Evolutionary conservation across 1,140 invertebrate genomes (phyloP).

Genomic region (Lysiphlebus fabarum): DNA sequence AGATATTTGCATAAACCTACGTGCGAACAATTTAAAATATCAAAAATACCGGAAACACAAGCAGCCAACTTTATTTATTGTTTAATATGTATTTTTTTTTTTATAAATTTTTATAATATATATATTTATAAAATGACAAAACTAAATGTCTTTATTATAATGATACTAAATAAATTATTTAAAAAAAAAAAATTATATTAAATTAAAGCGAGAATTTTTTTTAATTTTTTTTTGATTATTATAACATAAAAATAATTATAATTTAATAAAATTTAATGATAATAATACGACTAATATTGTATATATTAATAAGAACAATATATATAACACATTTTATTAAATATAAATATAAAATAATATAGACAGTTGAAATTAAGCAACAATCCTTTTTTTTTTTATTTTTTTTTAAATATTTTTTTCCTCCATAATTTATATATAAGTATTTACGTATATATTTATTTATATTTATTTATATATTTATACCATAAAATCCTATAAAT

Average conservation of each 20-base stretch:
- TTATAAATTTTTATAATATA: not conserved
- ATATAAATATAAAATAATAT: conserved; percentile 55
- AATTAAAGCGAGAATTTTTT: not conserved
- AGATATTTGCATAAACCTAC: conserved; percentile 17
- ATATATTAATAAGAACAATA: conserved; percentile 37
- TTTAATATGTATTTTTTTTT: conserved; percentile 7
- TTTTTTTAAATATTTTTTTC: conserved; percentile 23
- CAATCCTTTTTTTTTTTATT: conserved; percentile 44
- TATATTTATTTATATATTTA: conserved; percentile 8
- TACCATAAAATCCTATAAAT: conserved; percentile 35
- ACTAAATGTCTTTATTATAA: not conserved
- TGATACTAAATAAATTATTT: not conserved
- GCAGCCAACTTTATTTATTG: conserved; percentile 17
- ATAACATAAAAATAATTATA: conserved; percentile 29
- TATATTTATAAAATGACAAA: not conserved
- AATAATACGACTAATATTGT: conserved; percentile 36
- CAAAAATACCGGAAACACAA: conserved; percentile 23
- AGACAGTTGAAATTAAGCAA: conserved; percentile 55
- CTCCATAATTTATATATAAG: conserved; percentile 11
- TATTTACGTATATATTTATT: too few relatives aligned
- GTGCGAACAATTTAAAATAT: conserved; percentile 21
- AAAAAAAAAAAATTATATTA: not conserved
- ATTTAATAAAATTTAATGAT: conserved; percentile 28
- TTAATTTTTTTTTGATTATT: conserved; percentile 34
- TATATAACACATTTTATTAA: conserved; percentile 44